Percentiles rank a stretch among this genome's conserved stretches.
Conservation (phyloP, 2,888 invertebrate genomes). For the Pseudeuparius sepicola region DNA sequence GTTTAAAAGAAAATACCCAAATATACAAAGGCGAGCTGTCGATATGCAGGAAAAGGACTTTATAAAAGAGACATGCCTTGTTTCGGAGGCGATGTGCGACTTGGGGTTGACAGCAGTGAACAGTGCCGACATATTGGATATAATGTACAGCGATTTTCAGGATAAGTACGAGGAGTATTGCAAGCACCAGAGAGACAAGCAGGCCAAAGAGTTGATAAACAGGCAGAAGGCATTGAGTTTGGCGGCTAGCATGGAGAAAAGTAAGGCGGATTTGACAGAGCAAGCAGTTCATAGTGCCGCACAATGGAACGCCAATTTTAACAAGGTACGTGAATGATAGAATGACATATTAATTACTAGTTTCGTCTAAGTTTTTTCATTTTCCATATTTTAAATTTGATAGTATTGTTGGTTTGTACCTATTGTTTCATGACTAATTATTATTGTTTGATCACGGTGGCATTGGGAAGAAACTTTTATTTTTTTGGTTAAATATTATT, state of each 20-base stretch:
- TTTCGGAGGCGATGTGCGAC: slow-evolving; percentile 86
- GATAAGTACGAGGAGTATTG: slow-evolving; percentile 89
- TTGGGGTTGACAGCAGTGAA: slow-evolving; percentile 86
- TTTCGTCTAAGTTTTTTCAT: too few species aligned
- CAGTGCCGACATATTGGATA: slow-evolving; percentile 87
- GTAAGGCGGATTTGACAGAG: slow-evolving; percentile 59
- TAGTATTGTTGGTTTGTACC: too few species aligned
- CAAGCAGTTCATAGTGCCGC: slow-evolving; percentile 78
- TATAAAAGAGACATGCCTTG: slow-evolving; percentile 66
- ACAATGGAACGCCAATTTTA: slow-evolving; percentile 82
- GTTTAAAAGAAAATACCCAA: slow-evolving; percentile 91
- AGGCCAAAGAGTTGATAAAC: slow-evolving; percentile 56
- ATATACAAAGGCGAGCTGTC: slow-evolving; percentile 56
- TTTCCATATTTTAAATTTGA: too few species aligned
- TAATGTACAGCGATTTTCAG: slow-evolving; percentile 92
- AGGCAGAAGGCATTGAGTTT: slow-evolving; percentile 55
- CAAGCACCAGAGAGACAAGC: slow-evolving; percentile 59
- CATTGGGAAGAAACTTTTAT: too few species aligned
- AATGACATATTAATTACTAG: too few species aligned
- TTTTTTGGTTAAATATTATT: too few species aligned
- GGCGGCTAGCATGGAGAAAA: slow-evolving; percentile 43
- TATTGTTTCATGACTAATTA: too few species aligned
- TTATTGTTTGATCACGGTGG: too few species aligned
- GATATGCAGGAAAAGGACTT: slow-evolving; percentile 88
- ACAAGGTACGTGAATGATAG: slow-evolving; percentile 47